These are phyloP conservation scores for Albula glossodonta DNA, from an alignment of 2,113 vertebrate genomes.

Conservation along the genomic window DNA sequence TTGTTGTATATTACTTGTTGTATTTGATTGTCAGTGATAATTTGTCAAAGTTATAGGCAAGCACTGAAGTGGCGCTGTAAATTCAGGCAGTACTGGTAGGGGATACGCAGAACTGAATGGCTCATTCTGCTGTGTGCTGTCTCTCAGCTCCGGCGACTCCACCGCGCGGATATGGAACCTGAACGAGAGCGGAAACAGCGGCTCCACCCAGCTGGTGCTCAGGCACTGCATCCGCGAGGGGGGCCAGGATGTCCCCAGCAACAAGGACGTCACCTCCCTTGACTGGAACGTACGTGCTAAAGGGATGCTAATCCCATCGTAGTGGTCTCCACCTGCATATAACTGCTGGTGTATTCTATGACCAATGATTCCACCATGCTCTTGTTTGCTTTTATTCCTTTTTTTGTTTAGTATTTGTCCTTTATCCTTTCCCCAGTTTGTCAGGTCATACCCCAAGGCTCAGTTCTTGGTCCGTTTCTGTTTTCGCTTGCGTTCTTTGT, in stretches of 20 bases:
- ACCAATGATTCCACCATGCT: background rate
- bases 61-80: no score
- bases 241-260: conserved; percentile 94
- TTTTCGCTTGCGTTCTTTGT: background rate
- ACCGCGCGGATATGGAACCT: conserved; percentile 96
- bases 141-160: conserved; percentile 86
- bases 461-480: background rate
- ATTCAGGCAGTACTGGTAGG: no score
- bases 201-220: conserved; percentile 89
- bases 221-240: conserved; percentile 95
- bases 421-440: background rate
- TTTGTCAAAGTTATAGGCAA: no score
- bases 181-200: conserved; percentile 83
- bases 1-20: no score
- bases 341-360: background rate
- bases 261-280: conserved; percentile 94
- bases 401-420: background rate
- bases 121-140: background rate
- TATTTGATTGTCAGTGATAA: no score
- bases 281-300: conserved; percentile 90
- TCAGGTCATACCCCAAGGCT: background rate
- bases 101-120: no score
- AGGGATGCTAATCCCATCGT: background rate
- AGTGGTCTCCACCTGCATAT: background rate
- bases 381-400: background rate